Evolutionary conservation across 2,113 vertebrate genomes (phyloP), one percentile per base, ranked within the genome.

Genomic region (Cyanoramphus novaezelandiae): DNA sequence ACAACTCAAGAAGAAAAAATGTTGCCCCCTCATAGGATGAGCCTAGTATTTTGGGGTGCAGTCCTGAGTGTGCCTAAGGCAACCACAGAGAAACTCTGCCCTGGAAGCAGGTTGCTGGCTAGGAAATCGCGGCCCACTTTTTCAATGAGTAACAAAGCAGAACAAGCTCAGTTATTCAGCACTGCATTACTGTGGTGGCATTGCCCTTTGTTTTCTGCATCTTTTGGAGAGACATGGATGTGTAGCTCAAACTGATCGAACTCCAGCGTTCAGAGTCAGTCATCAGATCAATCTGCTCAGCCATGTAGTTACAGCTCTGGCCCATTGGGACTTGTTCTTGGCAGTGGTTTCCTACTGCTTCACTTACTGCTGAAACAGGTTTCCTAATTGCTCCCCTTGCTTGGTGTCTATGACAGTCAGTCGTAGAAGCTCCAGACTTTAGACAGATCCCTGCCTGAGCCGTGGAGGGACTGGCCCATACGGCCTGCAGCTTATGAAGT

Each of bases 21-120:
- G 17, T 35, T 84, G 27, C 11, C 17, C 35, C 10, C 31, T 64
- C 55, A 1, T 37, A 49, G 82, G 5, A 67, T 14, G 5, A 67
- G 5, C 7, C 39, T 27, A 27, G 8, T 19, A 35, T 52, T 74
- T 75, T 37, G 29, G 16, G 37, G 18, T 33, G 49, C 25, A 6
- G 28, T 23, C 31, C 35, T 55, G 59, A 62, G 11, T 11, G 10
- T 59, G 55, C 49, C 20, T 37, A 28, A 87, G 39, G 21, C 71
- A 69, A 20, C 16, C n/a, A 20, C 25, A 75, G 53, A 79, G 49
- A 79, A 78, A 23, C 4, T 14, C 33, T 0, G 0, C 43, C 16
- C 64, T 49, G 29, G 28, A 41, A 49, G 57, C 29, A 46, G 33
- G 27, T 52, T 59, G 28, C 63, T 86, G 55, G 16, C 41, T 28